These are phyloP conservation scores for Platorchestia sp. DNA, from an alignment of 1,140 invertebrate species.

Conservation along the genomic window DNA sequence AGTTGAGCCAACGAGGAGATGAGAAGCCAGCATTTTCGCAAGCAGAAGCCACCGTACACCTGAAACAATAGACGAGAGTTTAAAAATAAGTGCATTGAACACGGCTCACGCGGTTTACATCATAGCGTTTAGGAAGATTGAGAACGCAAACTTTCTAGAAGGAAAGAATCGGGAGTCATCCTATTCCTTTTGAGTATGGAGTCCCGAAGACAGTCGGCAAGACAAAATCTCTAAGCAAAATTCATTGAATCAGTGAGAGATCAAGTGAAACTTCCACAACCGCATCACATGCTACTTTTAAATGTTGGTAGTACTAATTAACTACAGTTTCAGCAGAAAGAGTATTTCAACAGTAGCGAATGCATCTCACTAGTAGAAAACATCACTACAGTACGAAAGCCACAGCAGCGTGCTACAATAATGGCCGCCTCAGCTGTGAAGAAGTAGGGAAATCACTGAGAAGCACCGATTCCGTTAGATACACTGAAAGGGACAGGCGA, in stretches of 20 bases:
- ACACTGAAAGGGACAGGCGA: background rate
- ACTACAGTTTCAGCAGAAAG: background rate
- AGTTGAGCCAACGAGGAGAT: slow-evolving; percentile 90
- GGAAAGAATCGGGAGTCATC: background rate
- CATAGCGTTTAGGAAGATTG: background rate
- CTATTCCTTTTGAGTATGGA: background rate
- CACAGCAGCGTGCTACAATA: background rate
- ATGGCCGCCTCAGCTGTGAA: background rate
- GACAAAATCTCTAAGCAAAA: background rate
- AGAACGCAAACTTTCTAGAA: background rate
- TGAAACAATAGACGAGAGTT: slow-evolving; percentile 70
- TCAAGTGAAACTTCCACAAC: background rate
- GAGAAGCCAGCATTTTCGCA: slow-evolving; percentile 91
- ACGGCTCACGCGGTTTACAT: background rate
- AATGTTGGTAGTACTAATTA: background rate
- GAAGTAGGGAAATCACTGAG: background rate
- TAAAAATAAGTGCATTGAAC: background rate
- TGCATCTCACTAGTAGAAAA: background rate
- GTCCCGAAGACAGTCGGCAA: background rate
- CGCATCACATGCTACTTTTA: background rate
- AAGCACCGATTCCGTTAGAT: background rate
- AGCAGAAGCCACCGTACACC: slow-evolving; percentile 86
- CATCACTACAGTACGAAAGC: background rate
- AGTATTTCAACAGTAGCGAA: background rate
- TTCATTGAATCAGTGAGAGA: background rate